Evolutionary conservation across 2,888 invertebrate genomes (phyloP), one percentile per base, ranked within the genome.

Genomic region (Matsumyia berberina): DNA sequence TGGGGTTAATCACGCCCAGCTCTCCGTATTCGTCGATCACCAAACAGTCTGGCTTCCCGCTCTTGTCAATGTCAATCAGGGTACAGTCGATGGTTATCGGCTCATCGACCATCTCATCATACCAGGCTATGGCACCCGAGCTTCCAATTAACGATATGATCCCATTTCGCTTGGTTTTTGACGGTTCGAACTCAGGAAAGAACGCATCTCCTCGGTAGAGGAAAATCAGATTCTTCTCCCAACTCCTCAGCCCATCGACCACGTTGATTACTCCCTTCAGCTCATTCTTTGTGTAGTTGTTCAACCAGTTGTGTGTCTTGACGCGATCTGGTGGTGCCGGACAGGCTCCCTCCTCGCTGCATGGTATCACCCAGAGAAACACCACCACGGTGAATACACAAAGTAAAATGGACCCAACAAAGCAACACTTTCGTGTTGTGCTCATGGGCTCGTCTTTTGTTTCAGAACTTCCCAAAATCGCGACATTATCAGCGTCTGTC

Each of bases 301-400:
- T 92, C 81, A 95, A 93, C 95, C 95, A 95, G 87, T 94, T 95
- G 7, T 94, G 93, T 0, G 94, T 94, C 89, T 93, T 94, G 19
- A 94, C 91, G 89, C 93, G 93, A 79, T 93, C 93, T 4, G 91
- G 91, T 0, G 89, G 88, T 0, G 92, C 92, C 9, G 94, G 93
- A 87, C 96, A 96, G 64, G 94, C 94, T 12, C 94, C 94, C 5
- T 93, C 93, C 88, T 95, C 95, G 3, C 94, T 94, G 88, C 96
- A 97, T 0, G 96, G 96, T 87, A 95, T 92, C 5, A 95, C 94
- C 95, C 95, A 96, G 5, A 96, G 92, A 89, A 96, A 97, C 88
- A 95, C 93, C 46, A 96, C 92, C 58, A 95, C 94, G 6, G 95
- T 95, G 77, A 95, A 92, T 81, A 95, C 91, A 89, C 95, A 97